Evolutionary conservation across 1,140 invertebrate species (phyloP).

Genomic region (Coelopa frigida): DNA sequence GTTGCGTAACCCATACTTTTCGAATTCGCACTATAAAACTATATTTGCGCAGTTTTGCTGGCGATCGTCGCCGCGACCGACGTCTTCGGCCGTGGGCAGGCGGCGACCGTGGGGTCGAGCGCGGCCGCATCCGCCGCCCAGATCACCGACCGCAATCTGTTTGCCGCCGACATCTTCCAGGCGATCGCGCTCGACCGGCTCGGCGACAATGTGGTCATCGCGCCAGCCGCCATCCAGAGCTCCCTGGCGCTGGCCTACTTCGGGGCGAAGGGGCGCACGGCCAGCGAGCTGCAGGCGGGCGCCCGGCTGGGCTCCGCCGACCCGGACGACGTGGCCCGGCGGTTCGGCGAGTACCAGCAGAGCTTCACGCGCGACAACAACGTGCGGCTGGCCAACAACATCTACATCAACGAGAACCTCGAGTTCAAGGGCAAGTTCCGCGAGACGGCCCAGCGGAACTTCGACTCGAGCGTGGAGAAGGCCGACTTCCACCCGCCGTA

Average conservation of each 20-base stretch:
- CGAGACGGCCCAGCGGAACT: slow-evolving; percentile 34
- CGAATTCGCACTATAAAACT: too few relatives aligned
- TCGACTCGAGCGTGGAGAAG: slow-evolving; percentile 38
- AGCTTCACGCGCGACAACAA: slow-evolving; percentile 33
- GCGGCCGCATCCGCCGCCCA: slow-evolving; percentile 5
- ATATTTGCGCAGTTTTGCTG: slow-evolving; percentile 5
- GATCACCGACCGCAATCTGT: slow-evolving; percentile 29
- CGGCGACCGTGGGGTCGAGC: not conserved
- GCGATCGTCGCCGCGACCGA: not conserved
- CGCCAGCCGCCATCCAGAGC: slow-evolving; percentile 33
- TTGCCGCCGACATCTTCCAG: slow-evolving; percentile 35
- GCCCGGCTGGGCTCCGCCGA: slow-evolving; percentile 28
- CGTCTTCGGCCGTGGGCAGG: not conserved
- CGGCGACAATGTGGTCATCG: slow-evolving; percentile 35
- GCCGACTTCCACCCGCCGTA: slow-evolving; percentile 41
- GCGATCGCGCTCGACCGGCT: slow-evolving; percentile 29
- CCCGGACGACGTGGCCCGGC: slow-evolving; percentile 31
- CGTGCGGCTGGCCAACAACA: slow-evolving; percentile 35
- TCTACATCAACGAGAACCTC: slow-evolving; percentile 40
- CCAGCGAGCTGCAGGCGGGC: slow-evolving; percentile 32
- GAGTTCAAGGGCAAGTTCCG: slow-evolving; percentile 37
- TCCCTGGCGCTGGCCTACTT: slow-evolving; percentile 38
- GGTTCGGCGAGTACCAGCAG: slow-evolving; percentile 30
- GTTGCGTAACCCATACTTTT: too few relatives aligned
- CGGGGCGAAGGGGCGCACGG: slow-evolving; percentile 38